Evolutionary conservation across 2,113 vertebrate genomes (phyloP), one percentile per base, ranked within the genome.

Genomic region (Gavialis gangeticus): DNA sequence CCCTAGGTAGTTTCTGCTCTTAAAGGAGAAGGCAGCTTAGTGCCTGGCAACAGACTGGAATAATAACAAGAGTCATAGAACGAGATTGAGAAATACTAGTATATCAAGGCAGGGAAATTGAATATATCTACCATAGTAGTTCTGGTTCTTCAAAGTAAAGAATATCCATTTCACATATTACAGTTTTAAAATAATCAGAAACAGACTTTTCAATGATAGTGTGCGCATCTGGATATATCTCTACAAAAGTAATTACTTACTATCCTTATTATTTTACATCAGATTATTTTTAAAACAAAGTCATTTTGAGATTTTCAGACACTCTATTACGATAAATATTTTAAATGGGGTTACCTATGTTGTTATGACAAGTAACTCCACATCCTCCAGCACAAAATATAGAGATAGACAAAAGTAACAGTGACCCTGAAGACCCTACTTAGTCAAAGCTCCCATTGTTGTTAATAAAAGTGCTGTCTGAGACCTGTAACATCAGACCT

Each of bases 211-310:
- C 56, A 46, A 24, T n/a, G 21, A 82, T 58, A 57, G 79, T 75
- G 67, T 11, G 54, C 89, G 27, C 69, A 84, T 24, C 21, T 55
- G 27, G 22, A 75, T 57, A 73, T 77, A 69, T 66, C 84, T 90
- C 0, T 34, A 79, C 67, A 37, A 12, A 71, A 28, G 16, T 75
- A 55, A 80, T 14, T 7, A 71, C 13, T 21, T 0, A 0, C 11
- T 80, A 2, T 17, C 18, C 6, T 78, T 90, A 82, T 62, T 27
- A 30, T 78, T 90, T 85, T 64, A 24, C 59, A 84, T 46, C 76
- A 82, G 18, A 1, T 16, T 60, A 2, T 78, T 94, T 87, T 82
- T 24, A 55, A 85, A 95, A 77, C 28, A 87, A 88, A 73, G 13
- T 5, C 18, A 82, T 84, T 90, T 75, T 62, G 24, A 84, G 46